Base-by-base conservation (phyloP, 2,888 invertebrate species). In the Drosophila pseudotalamancana region DNA sequence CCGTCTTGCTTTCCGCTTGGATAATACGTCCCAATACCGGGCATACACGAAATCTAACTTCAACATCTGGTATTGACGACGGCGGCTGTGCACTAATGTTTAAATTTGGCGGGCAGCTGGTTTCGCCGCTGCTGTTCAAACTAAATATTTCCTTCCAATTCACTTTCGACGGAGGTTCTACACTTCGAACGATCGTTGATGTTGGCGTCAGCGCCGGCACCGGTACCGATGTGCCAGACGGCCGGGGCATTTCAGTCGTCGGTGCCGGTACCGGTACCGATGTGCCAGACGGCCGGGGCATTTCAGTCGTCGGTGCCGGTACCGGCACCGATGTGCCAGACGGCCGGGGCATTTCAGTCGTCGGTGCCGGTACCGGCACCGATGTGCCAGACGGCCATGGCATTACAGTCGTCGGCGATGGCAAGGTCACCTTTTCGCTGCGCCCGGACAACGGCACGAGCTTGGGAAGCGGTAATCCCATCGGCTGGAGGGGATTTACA, bases 41-140 rank as follows among this genome's bases (percentile, higher is more conserved):
- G 50, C 9, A 64, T 2, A 69, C 40, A 4, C 69, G 25, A 2
- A 87, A 40, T 12, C 79, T 67, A 1, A 89, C 75, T 4, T 61
- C 66, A 16, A 86, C 57, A 9, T 77, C 71, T 2, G 60, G 66
- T 46, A 0, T 6, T 6, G 23, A 3, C 14, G 14, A 16, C 4
- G 19, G 1, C n/a, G 21, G 4, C 5, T 6, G 18, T 35, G 18
- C 14, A 6, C 2, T 6, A 0, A 16, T 31, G 14, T 1, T 25
- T n/a, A n/a, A 0, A 14, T 27, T 8, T 0, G 9, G 3, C 6
- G 23, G 16, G 1, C 3, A 6, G 18, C 4, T 8, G 5, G 14
- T 25, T 40, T 3, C 5, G 14, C 5, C 40, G 6, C 3, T 14
- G 4, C 4, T 4, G 12, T 1, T n/a, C 6, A n/a, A 3, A 37